phyloP scores from a whole-genome alignment of 35 echinoderm and acorn worm genomes.

The Strongylocentrotus purpuratus region DNA sequence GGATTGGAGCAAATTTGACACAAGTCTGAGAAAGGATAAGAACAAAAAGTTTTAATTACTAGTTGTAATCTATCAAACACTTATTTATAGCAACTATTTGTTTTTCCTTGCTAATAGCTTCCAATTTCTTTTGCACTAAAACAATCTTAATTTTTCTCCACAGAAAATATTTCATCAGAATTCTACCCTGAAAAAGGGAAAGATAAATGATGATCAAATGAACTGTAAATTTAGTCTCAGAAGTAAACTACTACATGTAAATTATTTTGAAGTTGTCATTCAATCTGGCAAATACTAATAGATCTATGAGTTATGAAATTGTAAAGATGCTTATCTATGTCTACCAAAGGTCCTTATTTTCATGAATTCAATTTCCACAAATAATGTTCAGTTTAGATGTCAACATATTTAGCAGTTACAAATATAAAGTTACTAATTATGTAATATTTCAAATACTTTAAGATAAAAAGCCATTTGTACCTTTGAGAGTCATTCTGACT shows the following conservation, averaged over 20 bases:
- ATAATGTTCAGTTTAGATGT: not conserved
- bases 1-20: not conserved
- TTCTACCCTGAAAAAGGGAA: not conserved
- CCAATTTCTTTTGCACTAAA: no score
- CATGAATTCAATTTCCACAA: not conserved
- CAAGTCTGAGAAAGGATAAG: not conserved
- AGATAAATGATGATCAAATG: not conserved
- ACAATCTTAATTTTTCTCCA: not conserved
- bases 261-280: no score
- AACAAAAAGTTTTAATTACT: no score
- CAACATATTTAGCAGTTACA: constrained; percentile 3
- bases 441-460: not conserved
- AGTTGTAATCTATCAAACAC: no score
- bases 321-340: not conserved
- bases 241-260: no score
- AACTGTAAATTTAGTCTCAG: not conserved
- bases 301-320: not conserved
- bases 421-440: not conserved
- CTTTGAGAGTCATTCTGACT: constrained; percentile 63
- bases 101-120: no score
- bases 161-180: not conserved
- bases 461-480: constrained; percentile 49
- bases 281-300: not conserved
- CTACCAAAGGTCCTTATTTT: not conserved
- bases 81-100: no score